Evolutionary conservation across 1,140 invertebrate genomes (phyloP).

Genomic region (Diorhabda elongata): DNA sequence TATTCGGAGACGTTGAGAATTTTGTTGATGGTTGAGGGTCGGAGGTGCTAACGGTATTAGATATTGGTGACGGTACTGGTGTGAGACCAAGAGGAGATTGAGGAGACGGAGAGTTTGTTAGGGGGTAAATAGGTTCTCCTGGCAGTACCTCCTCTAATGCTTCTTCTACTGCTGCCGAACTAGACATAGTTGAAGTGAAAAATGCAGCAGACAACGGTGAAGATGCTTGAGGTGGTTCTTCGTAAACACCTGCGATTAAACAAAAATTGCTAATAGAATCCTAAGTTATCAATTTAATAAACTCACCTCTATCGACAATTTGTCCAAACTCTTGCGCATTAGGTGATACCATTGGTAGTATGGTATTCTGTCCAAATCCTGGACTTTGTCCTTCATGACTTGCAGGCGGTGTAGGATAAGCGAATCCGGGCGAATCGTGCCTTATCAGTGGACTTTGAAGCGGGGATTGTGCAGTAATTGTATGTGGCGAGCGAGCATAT

Average conservation of each 20-base stretch:
- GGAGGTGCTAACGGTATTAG: conserved; percentile 50
- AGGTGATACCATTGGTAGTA: conserved; percentile 48
- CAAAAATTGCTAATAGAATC: not conserved
- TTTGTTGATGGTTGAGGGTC: conserved; percentile 55
- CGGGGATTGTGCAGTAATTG: conserved; percentile 52
- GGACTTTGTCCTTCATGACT: conserved; percentile 74
- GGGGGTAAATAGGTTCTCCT: conserved; percentile 64
- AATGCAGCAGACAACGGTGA: conserved; percentile 74
- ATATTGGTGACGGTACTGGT: conserved; percentile 57
- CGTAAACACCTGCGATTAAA: conserved; percentile 15
- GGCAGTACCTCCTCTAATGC: conserved; percentile 75
- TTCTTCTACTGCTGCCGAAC: conserved; percentile 77
- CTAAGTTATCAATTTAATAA: no score
- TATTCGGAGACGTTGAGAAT: conserved; percentile 43
- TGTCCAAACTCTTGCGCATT: conserved; percentile 47
- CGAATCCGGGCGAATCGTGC: conserved; percentile 62
- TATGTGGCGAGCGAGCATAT: conserved; percentile 48
- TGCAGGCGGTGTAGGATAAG: conserved; percentile 78
- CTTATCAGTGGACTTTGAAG: conserved; percentile 60
- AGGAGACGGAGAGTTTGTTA: conserved; percentile 58
- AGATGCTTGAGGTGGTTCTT: conserved; percentile 58
- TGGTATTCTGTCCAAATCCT: conserved; percentile 48
- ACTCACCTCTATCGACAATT: conserved; percentile 48
- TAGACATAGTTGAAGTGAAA: conserved; percentile 81
- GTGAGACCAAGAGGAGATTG: conserved; percentile 52